Evolutionary conservation across 2,113 vertebrate species (phyloP), one percentile per base, ranked within the genome.

Genomic region (Colossoma macropomum): DNA sequence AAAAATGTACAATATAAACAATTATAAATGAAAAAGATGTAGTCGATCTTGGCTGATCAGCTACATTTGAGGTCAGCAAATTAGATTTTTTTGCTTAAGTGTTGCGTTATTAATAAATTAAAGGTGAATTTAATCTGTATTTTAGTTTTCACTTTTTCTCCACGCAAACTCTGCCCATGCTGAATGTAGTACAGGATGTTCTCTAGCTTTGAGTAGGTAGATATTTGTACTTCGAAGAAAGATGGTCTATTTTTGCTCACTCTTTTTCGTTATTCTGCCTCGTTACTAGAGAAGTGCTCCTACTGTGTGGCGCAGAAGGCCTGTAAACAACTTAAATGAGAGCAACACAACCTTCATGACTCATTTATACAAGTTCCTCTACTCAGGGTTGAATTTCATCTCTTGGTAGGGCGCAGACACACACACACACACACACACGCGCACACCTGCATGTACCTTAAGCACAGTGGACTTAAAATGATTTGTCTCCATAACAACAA

Each of bases 401-500:
- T 76, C 66, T 30, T 41, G 3, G 5, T 78, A 77, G 54, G 11
- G 16, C 19, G 19, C 62, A 76, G 6, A 38, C 23, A 50, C 54
- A 17, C 63, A 28, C 27, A 48, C 32, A 32, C 72, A 45, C 60
- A 11, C 38, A 71, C 65, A 45, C 45, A 32, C 48, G 25, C 65
- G 28, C 54, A 59, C 68, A 78, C 25, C 63, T 38, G 73, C 48
- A 23, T 1, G 23, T 45, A 62, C 16, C 25, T 19, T 63, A 50
- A 75, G 28, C 0, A 27, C 66, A 60, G 21, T 56, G 41, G 54
- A 70, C 30, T 56, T 63, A 63, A 79, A 84, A 71, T 71, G 62
- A 52, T 62, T 82, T 32, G 79, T 71, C 77, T 21, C 83, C 79
- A 85, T 85, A 70, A 65, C 79, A 82, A 84, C 62, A 17, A 76